These are phyloP conservation scores for Pseudotriccus pelzelni DNA, from an alignment of 2,797 vertebrate species.

Conservation along the genomic window DNA sequence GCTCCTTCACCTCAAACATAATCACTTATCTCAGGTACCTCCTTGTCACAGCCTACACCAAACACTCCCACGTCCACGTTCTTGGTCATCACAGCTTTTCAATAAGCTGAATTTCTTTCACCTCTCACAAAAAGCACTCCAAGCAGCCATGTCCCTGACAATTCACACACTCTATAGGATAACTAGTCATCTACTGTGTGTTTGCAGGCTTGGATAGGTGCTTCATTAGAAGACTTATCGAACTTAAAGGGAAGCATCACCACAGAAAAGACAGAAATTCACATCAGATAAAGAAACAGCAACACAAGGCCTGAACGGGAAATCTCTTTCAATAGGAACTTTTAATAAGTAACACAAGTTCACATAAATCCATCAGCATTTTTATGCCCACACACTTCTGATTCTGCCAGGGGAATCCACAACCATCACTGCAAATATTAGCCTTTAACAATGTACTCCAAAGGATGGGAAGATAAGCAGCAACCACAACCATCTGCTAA, in stretches of 20 bases:
- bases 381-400: neutral
- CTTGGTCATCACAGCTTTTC: neutral
- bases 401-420: neutral
- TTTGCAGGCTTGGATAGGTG: neutral
- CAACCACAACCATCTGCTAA: neutral
- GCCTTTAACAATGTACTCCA: neutral
- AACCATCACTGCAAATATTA: neutral
- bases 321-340: neutral
- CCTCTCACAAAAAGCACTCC: neutral
- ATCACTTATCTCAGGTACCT: neutral
- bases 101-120: neutral
- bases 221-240: neutral
- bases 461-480: neutral
- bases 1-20: neutral
- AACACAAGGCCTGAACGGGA: neutral
- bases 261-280: neutral
- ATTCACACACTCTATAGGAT: neutral
- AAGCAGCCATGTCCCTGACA: neutral
- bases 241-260: neutral
- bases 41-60: neutral
- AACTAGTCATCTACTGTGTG: neutral
- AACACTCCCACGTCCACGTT: neutral
- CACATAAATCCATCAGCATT: neutral
- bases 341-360: neutral
- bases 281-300: neutral